Conservation (phyloP, 2,888 invertebrate species). For the Campaea margaritaria region DNA sequence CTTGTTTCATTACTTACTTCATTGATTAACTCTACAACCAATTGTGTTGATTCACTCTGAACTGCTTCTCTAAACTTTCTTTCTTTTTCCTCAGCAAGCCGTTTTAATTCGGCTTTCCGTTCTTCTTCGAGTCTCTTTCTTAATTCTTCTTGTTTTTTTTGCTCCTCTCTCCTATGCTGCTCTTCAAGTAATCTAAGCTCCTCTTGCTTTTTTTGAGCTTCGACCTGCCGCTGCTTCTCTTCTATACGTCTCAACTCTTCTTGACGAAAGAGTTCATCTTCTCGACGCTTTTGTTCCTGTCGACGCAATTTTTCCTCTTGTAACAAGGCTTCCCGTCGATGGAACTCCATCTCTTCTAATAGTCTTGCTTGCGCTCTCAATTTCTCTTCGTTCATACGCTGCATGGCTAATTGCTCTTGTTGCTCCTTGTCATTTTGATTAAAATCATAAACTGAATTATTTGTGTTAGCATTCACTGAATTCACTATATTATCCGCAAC, state of each 20-base stretch:
- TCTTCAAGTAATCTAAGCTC: constrained; percentile 51
- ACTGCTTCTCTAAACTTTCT: constrained; percentile 66
- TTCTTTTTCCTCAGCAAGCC: constrained; percentile 66
- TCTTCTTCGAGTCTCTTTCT: constrained; percentile 69
- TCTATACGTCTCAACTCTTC: constrained; percentile 54
- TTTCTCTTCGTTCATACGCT: constrained; percentile 51
- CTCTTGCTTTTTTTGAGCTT: constrained; percentile 36
- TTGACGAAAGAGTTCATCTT: constrained; percentile 46
- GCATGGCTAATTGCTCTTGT: constrained; percentile 39
- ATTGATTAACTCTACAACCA: constrained; percentile 63
- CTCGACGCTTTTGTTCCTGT: constrained; percentile 46
- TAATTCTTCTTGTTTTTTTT: constrained; percentile 62
- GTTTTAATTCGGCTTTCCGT: constrained; percentile 62
- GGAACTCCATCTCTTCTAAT: constrained; percentile 48
- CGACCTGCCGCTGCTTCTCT: constrained; percentile 40
- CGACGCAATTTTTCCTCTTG: constrained; percentile 46
- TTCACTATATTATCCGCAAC: constrained; percentile 70
- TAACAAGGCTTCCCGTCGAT: too few relatives aligned
- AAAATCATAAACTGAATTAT: constrained; percentile 65
- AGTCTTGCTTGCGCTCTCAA: constrained; percentile 57
- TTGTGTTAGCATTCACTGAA: constrained; percentile 53
- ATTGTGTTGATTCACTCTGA: constrained; percentile 65
- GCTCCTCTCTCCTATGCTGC: constrained; percentile 63
- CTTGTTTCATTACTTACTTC: constrained; percentile 65
- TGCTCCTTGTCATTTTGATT: constrained; percentile 54